Conservation (phyloP, 2,797 vertebrate species). For the Parauchenoglanis punctatus region DNA sequence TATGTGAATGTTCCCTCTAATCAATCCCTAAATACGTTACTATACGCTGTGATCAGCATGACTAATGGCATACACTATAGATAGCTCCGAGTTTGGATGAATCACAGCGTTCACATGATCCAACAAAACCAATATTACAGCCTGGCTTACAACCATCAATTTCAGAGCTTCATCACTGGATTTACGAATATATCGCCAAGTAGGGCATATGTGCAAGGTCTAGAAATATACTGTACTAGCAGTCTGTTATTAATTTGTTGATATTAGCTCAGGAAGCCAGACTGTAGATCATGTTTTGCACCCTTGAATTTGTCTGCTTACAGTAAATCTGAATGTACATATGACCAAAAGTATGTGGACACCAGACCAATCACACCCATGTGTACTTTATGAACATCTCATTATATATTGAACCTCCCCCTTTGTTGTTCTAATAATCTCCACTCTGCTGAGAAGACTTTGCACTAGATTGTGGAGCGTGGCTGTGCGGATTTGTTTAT, state of each 20-base stretch:
- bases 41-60: neutral
- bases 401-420: neutral
- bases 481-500: neutral
- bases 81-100: no score
- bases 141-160: neutral
- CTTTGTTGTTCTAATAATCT: neutral
- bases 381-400: neutral
- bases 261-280: neutral
- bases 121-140: neutral
- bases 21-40: neutral
- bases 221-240: neutral
- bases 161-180: neutral
- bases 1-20: neutral
- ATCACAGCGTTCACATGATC: neutral
- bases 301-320: neutral
- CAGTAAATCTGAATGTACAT: neutral
- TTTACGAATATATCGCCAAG: neutral
- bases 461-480: neutral
- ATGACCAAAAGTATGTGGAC: neutral
- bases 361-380: neutral
- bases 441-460: neutral
- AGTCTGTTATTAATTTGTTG: neutral
- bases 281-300: neutral
- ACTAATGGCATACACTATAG: neutral
- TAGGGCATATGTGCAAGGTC: neutral